Evolutionary conservation across 2,113 vertebrate species (phyloP).

Genomic region (Nymphicus hollandicus): DNA sequence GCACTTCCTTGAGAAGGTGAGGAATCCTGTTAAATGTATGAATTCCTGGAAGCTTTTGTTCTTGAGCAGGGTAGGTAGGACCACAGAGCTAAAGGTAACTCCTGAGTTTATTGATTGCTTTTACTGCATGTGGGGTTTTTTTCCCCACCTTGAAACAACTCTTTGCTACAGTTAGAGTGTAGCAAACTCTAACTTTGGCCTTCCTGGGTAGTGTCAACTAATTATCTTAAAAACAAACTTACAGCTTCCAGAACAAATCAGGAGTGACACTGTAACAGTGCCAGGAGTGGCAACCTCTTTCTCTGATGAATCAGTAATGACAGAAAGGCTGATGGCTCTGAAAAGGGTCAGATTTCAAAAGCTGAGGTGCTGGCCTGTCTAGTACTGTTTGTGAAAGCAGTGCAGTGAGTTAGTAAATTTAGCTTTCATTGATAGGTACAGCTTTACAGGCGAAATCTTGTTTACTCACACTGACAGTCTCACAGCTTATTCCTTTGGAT

Average conservation of each 20-base stretch:
- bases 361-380: not conserved
- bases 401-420: not conserved
- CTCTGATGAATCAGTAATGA: not conserved
- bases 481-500: not conserved
- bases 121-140: not conserved
- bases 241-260: not conserved
- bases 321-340: not conserved
- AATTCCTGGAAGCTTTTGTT: not conserved
- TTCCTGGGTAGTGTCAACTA: not conserved
- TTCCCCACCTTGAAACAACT: not conserved
- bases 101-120: not conserved
- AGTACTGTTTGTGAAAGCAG: not conserved
- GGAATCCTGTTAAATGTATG: not conserved
- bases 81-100: not conserved
- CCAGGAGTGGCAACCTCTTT: not conserved
- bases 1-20: not conserved
- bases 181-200: not conserved
- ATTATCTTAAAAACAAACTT: not conserved
- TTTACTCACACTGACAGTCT: not conserved
- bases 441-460: not conserved
- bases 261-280: not conserved
- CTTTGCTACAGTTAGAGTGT: not conserved
- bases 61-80: not conserved
- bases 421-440: not conserved
- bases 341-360: not conserved